Percentiles rank a stretch among this genome's conserved stretches.
Evolutionary conservation across 2,888 invertebrate species (phyloP).

Genomic region (Acanthacorydalis orientalis): DNA sequence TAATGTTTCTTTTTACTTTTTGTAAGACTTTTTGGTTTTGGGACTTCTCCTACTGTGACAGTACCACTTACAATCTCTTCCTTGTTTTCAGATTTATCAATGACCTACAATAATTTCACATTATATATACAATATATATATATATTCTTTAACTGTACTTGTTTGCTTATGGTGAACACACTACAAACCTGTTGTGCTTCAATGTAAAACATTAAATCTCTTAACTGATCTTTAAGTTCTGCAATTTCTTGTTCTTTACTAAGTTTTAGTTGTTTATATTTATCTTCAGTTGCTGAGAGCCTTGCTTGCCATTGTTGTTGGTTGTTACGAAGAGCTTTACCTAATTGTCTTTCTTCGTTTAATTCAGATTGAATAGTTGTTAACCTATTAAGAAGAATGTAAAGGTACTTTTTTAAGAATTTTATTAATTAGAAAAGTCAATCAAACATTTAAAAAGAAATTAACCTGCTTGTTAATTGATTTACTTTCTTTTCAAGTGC

Average conservation of each 20-base stretch:
- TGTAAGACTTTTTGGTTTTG: constrained; percentile 15
- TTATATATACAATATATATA: not conserved
- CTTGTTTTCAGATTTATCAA: constrained; percentile 34
- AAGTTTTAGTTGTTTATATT: constrained; percentile 24
- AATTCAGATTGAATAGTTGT: constrained; percentile 50
- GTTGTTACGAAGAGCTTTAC: constrained; percentile 57
- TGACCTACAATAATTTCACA: constrained; percentile 15
- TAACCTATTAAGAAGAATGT: constrained; percentile 40
- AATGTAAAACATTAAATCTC: constrained; percentile 94
- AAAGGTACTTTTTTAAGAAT: no score
- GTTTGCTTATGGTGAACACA: not conserved
- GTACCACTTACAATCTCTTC: constrained; percentile 44
- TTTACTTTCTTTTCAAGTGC: constrained; percentile 52
- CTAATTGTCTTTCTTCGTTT: constrained; percentile 72
- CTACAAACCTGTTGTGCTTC: constrained; percentile 52
- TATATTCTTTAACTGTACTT: not conserved
- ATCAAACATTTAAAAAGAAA: not conserved
- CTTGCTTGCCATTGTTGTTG: constrained; percentile 56
- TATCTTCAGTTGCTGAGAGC: constrained; percentile 35
- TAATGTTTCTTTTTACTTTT: constrained; percentile 13
- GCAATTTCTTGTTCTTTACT: constrained; percentile 46
- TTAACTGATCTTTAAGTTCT: constrained; percentile 80
- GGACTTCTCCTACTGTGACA: constrained; percentile 34
- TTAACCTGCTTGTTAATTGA: constrained; percentile 40
- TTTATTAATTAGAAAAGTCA: not conserved